Conservation (phyloP, 2,797 vertebrate species). For the Benthosema pterotum region DNA sequence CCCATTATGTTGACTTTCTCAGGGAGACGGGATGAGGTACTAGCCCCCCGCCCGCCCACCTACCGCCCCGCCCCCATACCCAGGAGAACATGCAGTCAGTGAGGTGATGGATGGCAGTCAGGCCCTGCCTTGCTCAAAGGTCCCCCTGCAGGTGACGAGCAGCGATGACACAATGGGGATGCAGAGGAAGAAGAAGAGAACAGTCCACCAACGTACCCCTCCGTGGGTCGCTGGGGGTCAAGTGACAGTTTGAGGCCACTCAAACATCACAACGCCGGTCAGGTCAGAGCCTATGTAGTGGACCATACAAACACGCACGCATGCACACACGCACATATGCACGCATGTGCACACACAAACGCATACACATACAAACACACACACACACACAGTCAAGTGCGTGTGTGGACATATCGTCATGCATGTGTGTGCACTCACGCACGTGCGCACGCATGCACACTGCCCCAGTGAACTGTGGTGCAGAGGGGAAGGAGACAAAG, state of each 20-base stretch:
- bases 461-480: constrained; percentile 10
- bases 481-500: constrained; percentile 32
- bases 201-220: no score
- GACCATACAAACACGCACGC: not conserved
- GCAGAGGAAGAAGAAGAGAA: constrained; percentile 6
- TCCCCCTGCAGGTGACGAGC: not conserved
- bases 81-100: not conserved
- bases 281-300: not conserved
- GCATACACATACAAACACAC: no score
- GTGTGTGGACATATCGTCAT: no score
- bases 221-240: constrained; percentile 1
- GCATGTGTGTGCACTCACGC: no score
- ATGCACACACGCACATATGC: no score
- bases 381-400: no score
- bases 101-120: constrained; percentile 18
- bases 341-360: no score
- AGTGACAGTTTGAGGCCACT: constrained; percentile 52
- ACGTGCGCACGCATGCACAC: not conserved
- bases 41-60: not conserved
- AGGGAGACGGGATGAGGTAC: not conserved
- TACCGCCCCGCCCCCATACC: not conserved
- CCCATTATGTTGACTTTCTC: constrained; percentile 17
- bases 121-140: not conserved
- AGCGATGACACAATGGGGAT: constrained; percentile 38
- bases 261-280: constrained; percentile 2